Conservation (phyloP, 2,113 vertebrate genomes). For the Heliornis fulica region DNA sequence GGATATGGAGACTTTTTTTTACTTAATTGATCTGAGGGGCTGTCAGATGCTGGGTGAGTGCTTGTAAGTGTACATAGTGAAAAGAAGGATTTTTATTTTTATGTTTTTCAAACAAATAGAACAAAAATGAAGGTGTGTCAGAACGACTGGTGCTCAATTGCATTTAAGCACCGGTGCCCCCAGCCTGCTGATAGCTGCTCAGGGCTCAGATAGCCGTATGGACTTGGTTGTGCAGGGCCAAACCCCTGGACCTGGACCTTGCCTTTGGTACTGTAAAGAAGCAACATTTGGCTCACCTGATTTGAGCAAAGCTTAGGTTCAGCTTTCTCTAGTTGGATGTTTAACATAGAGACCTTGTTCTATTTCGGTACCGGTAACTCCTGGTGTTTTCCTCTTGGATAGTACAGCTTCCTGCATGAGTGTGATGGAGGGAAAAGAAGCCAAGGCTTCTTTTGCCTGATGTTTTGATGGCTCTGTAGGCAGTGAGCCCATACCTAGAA, state of each 20-base stretch:
- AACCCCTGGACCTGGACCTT: not conserved
- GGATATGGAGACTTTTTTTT: constrained; percentile 31
- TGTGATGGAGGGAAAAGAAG: not conserved
- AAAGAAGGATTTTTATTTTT: not conserved
- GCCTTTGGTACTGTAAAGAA: not conserved
- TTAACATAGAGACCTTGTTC: not conserved
- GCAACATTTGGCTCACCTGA: not conserved
- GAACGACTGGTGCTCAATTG: not conserved
- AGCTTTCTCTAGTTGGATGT: not conserved
- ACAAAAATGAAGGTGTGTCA: not conserved
- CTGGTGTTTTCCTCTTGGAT: not conserved
- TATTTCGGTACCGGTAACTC: not conserved
- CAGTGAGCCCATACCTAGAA: not conserved
- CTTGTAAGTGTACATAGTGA: not conserved
- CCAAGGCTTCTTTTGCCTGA: not conserved
- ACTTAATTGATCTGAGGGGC: constrained; percentile 41
- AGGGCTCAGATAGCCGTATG: fast-evolving
- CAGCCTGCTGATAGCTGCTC: not conserved
- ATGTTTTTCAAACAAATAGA: not conserved
- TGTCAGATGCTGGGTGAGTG: constrained; percentile 13
- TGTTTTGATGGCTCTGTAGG: not conserved
- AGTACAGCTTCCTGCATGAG: not conserved
- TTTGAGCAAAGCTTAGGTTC: not conserved
- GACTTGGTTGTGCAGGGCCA: not conserved
- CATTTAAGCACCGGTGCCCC: not conserved